These are phyloP conservation scores for Calameuta filiformis DNA, from an alignment of 2,888 invertebrate genomes.

Conservation along the genomic window DNA sequence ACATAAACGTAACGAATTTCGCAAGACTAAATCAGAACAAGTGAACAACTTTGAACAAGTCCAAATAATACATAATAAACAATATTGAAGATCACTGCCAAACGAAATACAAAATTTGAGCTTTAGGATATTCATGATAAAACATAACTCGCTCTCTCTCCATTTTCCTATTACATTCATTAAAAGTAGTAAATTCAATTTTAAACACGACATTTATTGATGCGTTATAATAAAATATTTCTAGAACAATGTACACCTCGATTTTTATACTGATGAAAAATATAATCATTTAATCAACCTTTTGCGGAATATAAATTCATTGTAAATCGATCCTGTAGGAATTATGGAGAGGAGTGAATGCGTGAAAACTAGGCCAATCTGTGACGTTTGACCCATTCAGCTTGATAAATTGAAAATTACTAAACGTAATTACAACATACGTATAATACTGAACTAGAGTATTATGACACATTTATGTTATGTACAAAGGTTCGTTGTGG, in stretches of 20 bases:
- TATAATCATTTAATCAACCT: background rate
- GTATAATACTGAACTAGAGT: conserved; percentile 21
- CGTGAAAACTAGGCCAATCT: conserved; percentile 21
- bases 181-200: background rate
- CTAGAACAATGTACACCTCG: background rate
- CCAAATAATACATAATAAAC: conserved; percentile 31
- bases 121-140: background rate
- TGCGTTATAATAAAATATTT: background rate
- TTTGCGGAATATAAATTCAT: background rate
- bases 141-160: background rate
- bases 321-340: background rate
- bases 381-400: conserved; percentile 39
- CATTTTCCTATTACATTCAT: background rate
- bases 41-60: conserved; percentile 26
- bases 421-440: conserved; percentile 26
- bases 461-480: conserved; percentile 26
- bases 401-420: conserved; percentile 37
- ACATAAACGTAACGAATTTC: background rate
- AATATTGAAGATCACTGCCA: conserved; percentile 50
- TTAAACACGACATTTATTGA: background rate
- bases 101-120: conserved; percentile 25
- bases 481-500: conserved; percentile 54
- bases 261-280: background rate
- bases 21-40: conserved; percentile 20
- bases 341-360: background rate